Conservation (phyloP, 2,797 vertebrate genomes). For the Podarcis siculus region DNA sequence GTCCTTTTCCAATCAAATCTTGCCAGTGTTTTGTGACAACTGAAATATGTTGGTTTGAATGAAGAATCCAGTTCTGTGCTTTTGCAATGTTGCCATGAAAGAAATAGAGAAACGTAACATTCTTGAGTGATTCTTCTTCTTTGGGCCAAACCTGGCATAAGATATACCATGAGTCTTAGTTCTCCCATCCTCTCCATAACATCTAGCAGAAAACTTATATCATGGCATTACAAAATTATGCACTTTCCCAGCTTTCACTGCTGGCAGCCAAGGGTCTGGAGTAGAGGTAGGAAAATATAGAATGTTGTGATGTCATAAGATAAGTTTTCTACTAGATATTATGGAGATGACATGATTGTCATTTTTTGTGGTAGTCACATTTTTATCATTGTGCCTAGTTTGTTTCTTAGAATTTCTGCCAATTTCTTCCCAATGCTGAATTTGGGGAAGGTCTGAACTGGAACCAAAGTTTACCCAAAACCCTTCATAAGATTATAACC, state of each 20-base stretch:
- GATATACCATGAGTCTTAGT: not conserved
- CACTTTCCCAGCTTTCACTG: not conserved
- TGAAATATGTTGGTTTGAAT: not conserved
- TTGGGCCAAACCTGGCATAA: not conserved
- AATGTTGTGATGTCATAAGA: not conserved
- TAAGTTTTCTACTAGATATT: not conserved
- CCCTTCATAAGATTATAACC: not conserved
- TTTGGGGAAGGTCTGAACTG: not conserved
- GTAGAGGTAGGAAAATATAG: not conserved
- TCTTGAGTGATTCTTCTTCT: constrained; percentile 29
- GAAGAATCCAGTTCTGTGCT: constrained; percentile 27
- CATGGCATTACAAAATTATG: no score
- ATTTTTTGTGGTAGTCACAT: not conserved
- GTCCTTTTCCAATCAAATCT: constrained; percentile 19
- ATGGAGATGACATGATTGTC: not conserved
- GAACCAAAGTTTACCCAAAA: not conserved
- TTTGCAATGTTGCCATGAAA: constrained; percentile 33
- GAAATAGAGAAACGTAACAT: not conserved
- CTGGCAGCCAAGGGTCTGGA: not conserved
- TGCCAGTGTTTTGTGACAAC: not conserved
- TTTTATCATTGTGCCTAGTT: not conserved
- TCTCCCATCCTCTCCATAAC: no score
- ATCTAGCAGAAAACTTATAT: not conserved
- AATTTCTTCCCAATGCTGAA: not conserved
- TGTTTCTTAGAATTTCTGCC: not conserved